Evolutionary conservation across 2,888 invertebrate genomes (phyloP).

Genomic region (Standfussiana lucernea): DNA sequence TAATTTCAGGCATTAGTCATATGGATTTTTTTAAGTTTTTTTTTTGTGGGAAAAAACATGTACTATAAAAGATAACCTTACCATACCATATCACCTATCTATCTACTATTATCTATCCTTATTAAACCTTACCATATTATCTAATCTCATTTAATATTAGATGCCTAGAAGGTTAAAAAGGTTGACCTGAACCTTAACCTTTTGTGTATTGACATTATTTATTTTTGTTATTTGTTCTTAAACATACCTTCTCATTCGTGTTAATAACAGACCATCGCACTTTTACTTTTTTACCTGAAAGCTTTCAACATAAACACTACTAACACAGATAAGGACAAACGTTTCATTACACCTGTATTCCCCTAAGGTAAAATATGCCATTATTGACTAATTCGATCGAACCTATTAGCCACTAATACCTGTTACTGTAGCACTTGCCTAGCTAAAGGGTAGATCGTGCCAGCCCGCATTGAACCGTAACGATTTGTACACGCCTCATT

Average conservation of each 20-base stretch:
- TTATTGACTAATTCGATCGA: slow-evolving; percentile 21
- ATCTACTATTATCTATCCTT: too few relatives aligned
- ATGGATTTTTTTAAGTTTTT: too few relatives aligned
- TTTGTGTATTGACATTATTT: slow-evolving; percentile 35
- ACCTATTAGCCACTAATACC: slow-evolving; percentile 28
- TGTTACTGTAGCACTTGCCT: slow-evolving; percentile 43
- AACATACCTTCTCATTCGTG: neutral
- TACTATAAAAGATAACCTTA: too few relatives aligned
- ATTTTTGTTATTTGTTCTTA: slow-evolving; percentile 25
- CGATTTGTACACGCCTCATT: slow-evolving; percentile 62
- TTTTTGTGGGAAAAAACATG: too few relatives aligned
- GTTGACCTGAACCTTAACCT: slow-evolving; percentile 31
- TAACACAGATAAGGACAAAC: neutral
- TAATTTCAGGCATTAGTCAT: neutral
- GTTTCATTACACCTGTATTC: neutral
- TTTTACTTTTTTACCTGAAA: neutral
- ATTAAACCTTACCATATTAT: neutral
- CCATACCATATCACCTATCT: too few relatives aligned
- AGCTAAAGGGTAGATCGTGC: slow-evolving; percentile 58
- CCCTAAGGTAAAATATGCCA: neutral
- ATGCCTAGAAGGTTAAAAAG: slow-evolving; percentile 31
- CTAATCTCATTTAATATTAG: slow-evolving; percentile 22
- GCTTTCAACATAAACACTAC: neutral
- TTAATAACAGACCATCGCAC: neutral
- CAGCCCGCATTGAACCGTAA: slow-evolving; percentile 59